Percentiles rank a stretch among this genome's conserved stretches.
Conservation (phyloP, 2,888 invertebrate species). For the Archaeoteleia sp. region DNA sequence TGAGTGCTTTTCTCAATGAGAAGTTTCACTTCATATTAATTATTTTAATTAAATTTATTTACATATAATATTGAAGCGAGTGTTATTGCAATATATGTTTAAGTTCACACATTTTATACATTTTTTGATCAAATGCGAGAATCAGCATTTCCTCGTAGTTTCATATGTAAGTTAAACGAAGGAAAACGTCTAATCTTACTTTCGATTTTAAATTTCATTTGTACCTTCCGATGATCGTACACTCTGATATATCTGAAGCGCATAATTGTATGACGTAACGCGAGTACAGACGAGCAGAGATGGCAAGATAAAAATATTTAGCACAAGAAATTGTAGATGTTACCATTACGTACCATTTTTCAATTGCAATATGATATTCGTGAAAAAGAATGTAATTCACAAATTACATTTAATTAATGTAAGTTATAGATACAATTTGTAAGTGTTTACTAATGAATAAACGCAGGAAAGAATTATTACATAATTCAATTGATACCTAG, state of each 20-base stretch:
- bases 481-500: no score
- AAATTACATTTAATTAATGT: no score
- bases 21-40: conserved; percentile 33
- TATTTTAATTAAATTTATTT: conserved; percentile 33
- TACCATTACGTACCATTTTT: no score
- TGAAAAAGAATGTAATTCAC: no score
- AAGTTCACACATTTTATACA: conserved; percentile 22
- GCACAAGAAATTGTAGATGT: no score
- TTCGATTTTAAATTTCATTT: conserved; percentile 45
- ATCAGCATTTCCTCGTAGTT: conserved; percentile 15
- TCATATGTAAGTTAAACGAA: conserved; percentile 10
- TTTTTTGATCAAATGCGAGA: not conserved
- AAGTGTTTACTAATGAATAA: no score
- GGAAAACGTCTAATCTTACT: conserved; percentile 36
- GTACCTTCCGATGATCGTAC: conserved; percentile 27
- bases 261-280: conserved; percentile 43
- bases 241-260: conserved; percentile 6
- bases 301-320: no score
- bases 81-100: conserved; percentile 14
- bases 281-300: conserved; percentile 20
- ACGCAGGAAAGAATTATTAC: no score
- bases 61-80: conserved; percentile 1
- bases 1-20: not conserved
- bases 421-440: no score
- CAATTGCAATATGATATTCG: no score